phyloP scores from a whole-genome alignment of 2,797 vertebrate species.

The Cynodonichthys magdalenae region DNA sequence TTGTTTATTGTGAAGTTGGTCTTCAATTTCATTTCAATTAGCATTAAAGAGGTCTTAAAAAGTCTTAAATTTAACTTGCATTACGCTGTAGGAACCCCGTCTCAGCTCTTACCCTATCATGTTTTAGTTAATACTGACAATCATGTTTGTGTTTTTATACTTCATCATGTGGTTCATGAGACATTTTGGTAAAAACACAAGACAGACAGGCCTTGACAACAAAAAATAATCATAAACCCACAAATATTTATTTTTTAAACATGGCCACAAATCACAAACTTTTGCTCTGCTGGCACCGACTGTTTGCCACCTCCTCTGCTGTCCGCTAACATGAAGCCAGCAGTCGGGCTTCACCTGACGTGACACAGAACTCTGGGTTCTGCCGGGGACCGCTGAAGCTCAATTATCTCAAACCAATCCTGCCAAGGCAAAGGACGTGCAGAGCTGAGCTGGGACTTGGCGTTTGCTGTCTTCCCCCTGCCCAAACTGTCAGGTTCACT shows the following conservation, averaged over 20 bases:
- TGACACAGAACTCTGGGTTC: conserved; percentile 33
- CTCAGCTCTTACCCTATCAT: no score
- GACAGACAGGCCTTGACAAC: no score
- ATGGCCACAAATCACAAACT: neutral
- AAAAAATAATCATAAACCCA: neutral
- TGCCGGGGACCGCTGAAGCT: conserved; percentile 31
- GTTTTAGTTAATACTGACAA: no score
- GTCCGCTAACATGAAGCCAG: conserved; percentile 48
- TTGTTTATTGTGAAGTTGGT: no score
- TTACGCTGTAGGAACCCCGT: no score
- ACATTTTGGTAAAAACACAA: no score
- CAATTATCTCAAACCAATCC: conserved; percentile 37
- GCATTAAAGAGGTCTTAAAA: no score
- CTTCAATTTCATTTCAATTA: no score
- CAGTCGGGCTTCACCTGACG: conserved; percentile 29
- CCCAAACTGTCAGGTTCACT: conserved; percentile 36
- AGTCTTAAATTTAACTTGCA: no score
- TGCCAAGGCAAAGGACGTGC: conserved; percentile 46
- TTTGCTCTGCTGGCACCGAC: neutral
- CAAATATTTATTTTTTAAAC: neutral
- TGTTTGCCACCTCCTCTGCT: conserved; percentile 11
- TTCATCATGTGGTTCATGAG: no score
- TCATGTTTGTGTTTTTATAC: no score
- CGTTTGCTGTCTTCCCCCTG: no score
- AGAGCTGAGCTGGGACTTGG: conserved; percentile 29